phyloP scores from a whole-genome alignment of 2,888 invertebrate genomes.

The Seira sanloemensis region DNA sequence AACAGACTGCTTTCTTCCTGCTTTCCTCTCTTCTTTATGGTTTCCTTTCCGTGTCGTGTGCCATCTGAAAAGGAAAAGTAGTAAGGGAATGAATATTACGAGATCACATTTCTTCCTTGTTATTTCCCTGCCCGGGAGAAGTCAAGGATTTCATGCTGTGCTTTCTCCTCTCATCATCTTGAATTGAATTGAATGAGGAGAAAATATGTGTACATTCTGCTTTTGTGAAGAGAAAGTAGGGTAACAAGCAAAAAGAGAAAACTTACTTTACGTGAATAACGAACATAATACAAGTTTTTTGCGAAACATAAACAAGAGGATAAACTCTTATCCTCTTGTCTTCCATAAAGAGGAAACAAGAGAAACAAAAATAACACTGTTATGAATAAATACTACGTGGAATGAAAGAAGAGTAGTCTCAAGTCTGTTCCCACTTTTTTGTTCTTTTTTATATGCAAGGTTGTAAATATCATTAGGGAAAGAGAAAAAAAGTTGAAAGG shows the following conservation, averaged over 20 bases:
- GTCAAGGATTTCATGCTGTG: neutral
- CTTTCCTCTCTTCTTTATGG: constrained; percentile 19
- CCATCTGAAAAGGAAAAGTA: constrained; percentile 1
- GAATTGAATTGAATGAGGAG: too few relatives aligned
- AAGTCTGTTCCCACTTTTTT: too few relatives aligned
- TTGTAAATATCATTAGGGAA: constrained; percentile 8
- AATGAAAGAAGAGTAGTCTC: too few relatives aligned
- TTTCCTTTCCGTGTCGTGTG: constrained; percentile 31
- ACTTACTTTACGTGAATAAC: too few relatives aligned
- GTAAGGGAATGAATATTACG: neutral
- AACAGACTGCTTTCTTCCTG: constrained; percentile 14
- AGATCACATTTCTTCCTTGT: neutral
- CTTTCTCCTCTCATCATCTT: neutral
- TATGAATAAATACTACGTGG: too few relatives aligned
- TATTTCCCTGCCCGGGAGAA: neutral
- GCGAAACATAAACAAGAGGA: too few relatives aligned
- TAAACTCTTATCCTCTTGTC: too few relatives aligned
- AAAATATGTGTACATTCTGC: neutral
- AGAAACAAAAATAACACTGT: neutral
- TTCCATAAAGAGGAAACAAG: neutral
- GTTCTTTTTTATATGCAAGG: too few relatives aligned
- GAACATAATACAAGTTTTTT: too few relatives aligned
- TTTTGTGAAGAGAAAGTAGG: neutral
- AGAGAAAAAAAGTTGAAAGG: too few relatives aligned
- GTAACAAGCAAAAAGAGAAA: too few relatives aligned